Percentiles rank a stretch among this genome's conserved stretches.
Conservation (phyloP, 2,797 vertebrate species). For the Sebastes jordani region DNA sequence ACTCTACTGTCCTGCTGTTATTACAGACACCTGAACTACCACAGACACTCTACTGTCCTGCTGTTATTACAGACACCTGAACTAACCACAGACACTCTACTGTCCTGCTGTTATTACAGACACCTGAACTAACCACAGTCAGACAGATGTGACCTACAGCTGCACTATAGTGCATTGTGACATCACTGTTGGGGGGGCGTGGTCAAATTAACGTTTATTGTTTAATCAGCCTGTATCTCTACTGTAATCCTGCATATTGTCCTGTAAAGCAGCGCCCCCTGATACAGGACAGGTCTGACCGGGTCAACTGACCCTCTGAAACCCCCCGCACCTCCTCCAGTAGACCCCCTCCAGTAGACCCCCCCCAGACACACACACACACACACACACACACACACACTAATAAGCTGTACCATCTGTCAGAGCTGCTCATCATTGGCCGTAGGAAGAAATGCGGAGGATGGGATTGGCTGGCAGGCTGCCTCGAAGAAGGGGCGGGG, state of each 20-base stretch:
- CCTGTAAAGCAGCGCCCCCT: background rate
- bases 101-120: background rate
- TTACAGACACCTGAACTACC: background rate
- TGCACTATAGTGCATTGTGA: background rate
- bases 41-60: background rate
- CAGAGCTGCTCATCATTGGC: slow-evolving; percentile 29
- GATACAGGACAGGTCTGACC: background rate
- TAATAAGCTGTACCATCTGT: slow-evolving; percentile 41
- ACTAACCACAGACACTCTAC: background rate
- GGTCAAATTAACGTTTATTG: background rate
- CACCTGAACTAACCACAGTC: background rate
- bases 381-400: background rate
- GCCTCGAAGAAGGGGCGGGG: slow-evolving; percentile 26
- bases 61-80: background rate
- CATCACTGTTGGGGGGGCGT: background rate
- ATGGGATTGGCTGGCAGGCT: slow-evolving; percentile 44
- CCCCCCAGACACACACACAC: background rate
- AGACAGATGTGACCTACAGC: background rate
- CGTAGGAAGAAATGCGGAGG: background rate
- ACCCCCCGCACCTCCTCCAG: too few relatives aligned
- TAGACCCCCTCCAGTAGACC: too few relatives aligned
- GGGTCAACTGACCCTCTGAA: background rate
- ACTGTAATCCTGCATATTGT: background rate
- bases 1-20: background rate
- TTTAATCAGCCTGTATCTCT: background rate